phyloP scores from a whole-genome alignment of 23 tunicate genomes.

The Halocynthia roretzi region DNA sequence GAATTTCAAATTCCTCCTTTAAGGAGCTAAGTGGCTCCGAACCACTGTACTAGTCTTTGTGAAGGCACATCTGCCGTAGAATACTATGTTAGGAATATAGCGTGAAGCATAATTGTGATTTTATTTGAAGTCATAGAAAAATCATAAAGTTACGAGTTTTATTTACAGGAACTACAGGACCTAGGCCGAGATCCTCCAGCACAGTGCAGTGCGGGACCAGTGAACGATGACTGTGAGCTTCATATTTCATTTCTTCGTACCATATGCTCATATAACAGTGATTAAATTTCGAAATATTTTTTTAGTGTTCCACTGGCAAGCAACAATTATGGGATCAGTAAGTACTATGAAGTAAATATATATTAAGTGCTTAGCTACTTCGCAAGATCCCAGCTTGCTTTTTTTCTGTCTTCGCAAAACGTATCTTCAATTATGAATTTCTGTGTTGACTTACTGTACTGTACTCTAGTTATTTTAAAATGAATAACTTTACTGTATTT shows the following conservation, averaged over 20 bases:
- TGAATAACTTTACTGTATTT: not conserved
- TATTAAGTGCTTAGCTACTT: conserved; percentile 34
- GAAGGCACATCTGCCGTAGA: no score
- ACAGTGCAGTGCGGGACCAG: conserved; percentile 93
- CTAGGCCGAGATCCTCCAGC: conserved; percentile 68
- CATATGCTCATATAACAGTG: no score
- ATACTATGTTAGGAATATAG: no score
- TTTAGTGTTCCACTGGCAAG: conserved; percentile 93
- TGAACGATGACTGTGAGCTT: conserved; percentile 82
- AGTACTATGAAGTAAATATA: conserved; percentile 2
- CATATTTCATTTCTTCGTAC: no score
- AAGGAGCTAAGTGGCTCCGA: no score
- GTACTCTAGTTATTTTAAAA: not conserved
- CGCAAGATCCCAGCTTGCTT: conserved; percentile 36
- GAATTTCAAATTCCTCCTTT: no score
- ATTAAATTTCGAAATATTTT: not conserved
- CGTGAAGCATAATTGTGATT: no score
- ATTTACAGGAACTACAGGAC: conserved; percentile 47
- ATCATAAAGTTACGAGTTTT: no score
- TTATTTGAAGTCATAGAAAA: no score
- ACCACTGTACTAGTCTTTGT: no score
- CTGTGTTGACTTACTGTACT: not conserved
- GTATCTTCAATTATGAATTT: not conserved
- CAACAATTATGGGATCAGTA: conserved; percentile 88
- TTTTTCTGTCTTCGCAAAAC: conserved; percentile 30